Percentiles rank a stretch among this genome's conserved stretches.
These are phyloP conservation scores for Alcedo quadribrachys DNA, from an alignment of 2,797 vertebrate genomes.

Conservation along the genomic window DNA sequence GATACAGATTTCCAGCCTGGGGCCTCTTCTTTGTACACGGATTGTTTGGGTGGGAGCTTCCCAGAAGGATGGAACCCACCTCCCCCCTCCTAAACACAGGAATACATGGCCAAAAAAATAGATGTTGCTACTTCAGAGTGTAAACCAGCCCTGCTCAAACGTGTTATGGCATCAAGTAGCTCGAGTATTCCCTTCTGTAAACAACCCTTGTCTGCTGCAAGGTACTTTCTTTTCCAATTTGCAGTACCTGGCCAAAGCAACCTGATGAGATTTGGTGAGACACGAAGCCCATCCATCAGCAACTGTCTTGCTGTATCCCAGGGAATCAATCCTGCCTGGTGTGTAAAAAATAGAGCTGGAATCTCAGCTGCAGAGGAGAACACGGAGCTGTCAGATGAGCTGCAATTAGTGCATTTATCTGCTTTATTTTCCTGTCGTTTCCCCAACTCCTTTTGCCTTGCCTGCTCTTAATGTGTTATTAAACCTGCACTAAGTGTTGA, in stretches of 20 bases:
- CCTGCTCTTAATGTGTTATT: not conserved
- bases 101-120: not conserved
- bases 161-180: not conserved
- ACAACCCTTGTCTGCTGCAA: not conserved
- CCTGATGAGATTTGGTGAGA: not conserved
- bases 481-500: slow-evolving; percentile 34
- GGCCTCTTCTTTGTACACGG: not conserved
- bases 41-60: not conserved
- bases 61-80: not conserved
- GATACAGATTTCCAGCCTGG: not conserved
- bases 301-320: not conserved
- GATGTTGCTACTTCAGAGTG: not conserved
- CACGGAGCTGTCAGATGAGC: slow-evolving; percentile 22
- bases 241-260: not conserved
- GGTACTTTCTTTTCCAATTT: not conserved
- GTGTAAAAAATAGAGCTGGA: not conserved
- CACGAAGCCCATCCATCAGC: not conserved
- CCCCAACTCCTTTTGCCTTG: slow-evolving; percentile 21
- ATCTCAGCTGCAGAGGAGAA: not conserved
- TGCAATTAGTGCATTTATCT: slow-evolving; percentile 52
- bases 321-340: slow-evolving; percentile 25
- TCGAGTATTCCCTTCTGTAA: not conserved
- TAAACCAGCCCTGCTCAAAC: not conserved
- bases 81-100: not conserved
- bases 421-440: slow-evolving; percentile 28